These are phyloP conservation scores for Cyprinodon diabolis DNA, from an alignment of 2,797 vertebrate genomes.

Conservation along the genomic window DNA sequence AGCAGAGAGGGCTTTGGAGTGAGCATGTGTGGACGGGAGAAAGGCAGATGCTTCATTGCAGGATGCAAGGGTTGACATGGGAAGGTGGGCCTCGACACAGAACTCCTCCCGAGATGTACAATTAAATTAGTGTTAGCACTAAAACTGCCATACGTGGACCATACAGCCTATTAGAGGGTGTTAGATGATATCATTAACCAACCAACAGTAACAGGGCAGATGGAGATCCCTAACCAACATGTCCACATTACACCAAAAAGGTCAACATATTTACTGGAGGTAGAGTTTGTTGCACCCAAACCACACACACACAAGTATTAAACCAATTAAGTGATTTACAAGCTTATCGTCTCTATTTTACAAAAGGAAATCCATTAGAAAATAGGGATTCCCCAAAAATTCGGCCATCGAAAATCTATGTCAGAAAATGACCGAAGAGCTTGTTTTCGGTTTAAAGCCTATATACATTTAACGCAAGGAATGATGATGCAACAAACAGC, in stretches of 20 bases:
- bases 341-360: too few relatives aligned
- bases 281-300: background rate
- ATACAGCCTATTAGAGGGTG: constrained; percentile 12
- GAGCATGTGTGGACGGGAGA: constrained; percentile 52
- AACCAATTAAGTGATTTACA: too few relatives aligned
- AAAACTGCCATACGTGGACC: constrained; percentile 23
- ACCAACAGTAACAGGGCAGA: background rate
- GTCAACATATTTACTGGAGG: background rate
- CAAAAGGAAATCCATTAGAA: too few relatives aligned
- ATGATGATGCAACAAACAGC: too few relatives aligned
- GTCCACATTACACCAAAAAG: background rate
- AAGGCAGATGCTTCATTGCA: constrained; percentile 68
- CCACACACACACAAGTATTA: too few relatives aligned
- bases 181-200: constrained; percentile 5
- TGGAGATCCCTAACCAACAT: background rate
- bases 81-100: constrained; percentile 58
- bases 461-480: too few relatives aligned
- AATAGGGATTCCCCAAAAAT: too few relatives aligned
- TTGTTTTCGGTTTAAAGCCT: too few relatives aligned
- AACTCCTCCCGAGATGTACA: constrained; percentile 33
- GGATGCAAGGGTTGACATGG: constrained; percentile 51
- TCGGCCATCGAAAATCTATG: too few relatives aligned
- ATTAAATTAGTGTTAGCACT: constrained; percentile 29
- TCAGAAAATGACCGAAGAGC: too few relatives aligned
- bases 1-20: constrained; percentile 39